These are phyloP conservation scores for Gasterosteus nipponicus DNA, from an alignment of 2,113 vertebrate genomes.

Conservation along the genomic window DNA sequence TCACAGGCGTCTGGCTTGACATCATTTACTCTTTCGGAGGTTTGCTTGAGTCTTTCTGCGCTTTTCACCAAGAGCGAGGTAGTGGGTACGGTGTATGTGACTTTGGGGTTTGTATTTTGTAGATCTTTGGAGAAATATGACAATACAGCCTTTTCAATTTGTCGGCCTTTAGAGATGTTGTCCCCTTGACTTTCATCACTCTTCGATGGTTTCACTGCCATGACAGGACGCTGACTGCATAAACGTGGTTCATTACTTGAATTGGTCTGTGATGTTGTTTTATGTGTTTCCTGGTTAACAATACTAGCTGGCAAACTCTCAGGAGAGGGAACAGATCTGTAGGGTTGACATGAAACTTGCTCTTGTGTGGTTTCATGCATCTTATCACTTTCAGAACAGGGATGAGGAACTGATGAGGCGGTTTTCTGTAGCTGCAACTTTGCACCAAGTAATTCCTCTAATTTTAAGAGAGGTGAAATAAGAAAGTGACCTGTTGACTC, in stretches of 20 bases:
- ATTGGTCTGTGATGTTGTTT: constrained; percentile 16
- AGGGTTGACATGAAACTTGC: neutral
- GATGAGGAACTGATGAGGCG: neutral
- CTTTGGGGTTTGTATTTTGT: neutral
- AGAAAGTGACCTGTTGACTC: constrained; percentile 5
- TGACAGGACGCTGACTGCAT: constrained; percentile 43
- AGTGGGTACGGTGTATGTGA: neutral
- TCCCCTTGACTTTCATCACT: constrained; percentile 49
- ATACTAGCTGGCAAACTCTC: constrained; percentile 15
- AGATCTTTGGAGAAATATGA: neutral
- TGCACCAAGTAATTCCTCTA: constrained; percentile 28
- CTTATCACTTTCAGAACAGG: constrained; percentile 3
- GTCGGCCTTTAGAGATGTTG: constrained; percentile 1
- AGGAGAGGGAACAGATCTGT: neutral
- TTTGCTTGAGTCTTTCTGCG: constrained; percentile 6
- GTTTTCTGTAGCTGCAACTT: constrained; percentile 25
- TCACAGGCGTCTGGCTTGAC: neutral
- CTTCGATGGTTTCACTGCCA: constrained; percentile 60
- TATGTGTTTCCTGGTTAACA: constrained; percentile 7
- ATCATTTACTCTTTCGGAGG: constrained; percentile 8
- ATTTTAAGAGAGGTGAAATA: constrained; percentile 22
- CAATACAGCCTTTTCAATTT: constrained; percentile 10
- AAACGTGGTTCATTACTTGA: constrained; percentile 8
- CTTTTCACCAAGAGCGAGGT: constrained; percentile 23
- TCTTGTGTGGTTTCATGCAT: neutral